Percentiles rank a stretch among this genome's conserved stretches.
phyloP scores from a whole-genome alignment of 2,113 vertebrate genomes.

The Epinephelus cyanopodus region DNA sequence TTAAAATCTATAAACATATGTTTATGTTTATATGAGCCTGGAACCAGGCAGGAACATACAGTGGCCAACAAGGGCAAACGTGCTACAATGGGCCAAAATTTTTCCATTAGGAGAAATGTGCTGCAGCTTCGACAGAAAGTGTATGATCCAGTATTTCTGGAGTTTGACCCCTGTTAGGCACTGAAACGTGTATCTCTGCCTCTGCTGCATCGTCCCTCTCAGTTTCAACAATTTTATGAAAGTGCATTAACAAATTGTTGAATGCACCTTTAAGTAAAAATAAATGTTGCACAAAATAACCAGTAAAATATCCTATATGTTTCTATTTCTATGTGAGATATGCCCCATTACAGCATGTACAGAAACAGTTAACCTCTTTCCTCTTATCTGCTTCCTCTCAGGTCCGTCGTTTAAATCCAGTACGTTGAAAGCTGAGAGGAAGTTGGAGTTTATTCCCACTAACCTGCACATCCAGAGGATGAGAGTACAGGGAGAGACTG shows the following conservation, averaged over 20 bases:
- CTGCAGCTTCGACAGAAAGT: no score
- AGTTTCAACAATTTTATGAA: background rate
- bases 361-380: background rate
- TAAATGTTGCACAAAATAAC: background rate
- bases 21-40: no score
- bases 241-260: background rate
- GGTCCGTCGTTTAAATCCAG: slow-evolving; percentile 99
- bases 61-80: no score
- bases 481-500: slow-evolving; percentile 96
- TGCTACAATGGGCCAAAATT: no score
- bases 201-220: background rate
- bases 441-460: slow-evolving; percentile 96
- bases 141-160: no score
- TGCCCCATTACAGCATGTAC: no score
- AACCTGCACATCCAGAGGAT: slow-evolving; percentile 98
- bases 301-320: background rate
- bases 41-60: no score
- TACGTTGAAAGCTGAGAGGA: slow-evolving; percentile 96
- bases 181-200: no score
- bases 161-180: no score
- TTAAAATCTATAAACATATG: no score
- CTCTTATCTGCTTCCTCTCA: slow-evolving; percentile 64
- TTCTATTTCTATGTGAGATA: background rate
- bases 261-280: background rate
- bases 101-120: no score